Evolutionary conservation across 2,113 vertebrate species (phyloP).

Genomic region (Phyllostomus hastatus): DNA sequence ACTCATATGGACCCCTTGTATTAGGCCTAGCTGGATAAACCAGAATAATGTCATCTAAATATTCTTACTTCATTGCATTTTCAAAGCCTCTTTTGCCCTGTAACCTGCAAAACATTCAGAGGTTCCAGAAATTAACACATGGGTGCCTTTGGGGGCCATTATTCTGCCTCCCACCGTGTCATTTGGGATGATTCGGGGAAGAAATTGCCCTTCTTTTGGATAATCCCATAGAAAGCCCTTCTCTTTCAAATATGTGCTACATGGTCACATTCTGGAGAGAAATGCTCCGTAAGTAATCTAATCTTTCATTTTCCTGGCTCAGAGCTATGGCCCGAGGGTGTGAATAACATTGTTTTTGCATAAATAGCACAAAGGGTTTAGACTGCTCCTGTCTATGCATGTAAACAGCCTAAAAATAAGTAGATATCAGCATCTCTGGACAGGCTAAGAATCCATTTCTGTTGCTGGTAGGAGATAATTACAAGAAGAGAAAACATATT

Average conservation of each 20-base stretch:
- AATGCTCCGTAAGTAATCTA: not conserved
- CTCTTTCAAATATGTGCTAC: not conserved
- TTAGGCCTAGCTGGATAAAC: not conserved
- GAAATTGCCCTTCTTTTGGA: not conserved
- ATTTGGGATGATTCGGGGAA: not conserved
- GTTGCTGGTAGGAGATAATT: conserved; percentile 19
- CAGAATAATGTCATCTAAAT: not conserved
- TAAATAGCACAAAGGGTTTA: conserved; percentile 18
- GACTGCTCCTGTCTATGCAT: not conserved
- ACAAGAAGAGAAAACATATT: conserved; percentile 27
- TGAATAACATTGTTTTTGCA: not conserved
- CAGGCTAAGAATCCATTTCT: conserved; percentile 31
- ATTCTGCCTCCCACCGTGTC: not conserved
- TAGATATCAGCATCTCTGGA: conserved; percentile 17
- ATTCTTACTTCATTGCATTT: not conserved
- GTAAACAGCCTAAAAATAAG: conserved; percentile 40
- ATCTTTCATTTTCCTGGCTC: not conserved
- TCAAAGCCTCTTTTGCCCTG: not conserved
- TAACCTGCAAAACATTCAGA: not conserved
- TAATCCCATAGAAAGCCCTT: not conserved
- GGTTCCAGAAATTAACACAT: not conserved
- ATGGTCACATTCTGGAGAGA: not conserved
- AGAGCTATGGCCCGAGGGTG: not conserved
- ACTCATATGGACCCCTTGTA: not conserved
- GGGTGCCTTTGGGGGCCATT: not conserved